Base-by-base conservation (phyloP, 92 coral and sea anemone genomes). In the Porites evermanni region DNA sequence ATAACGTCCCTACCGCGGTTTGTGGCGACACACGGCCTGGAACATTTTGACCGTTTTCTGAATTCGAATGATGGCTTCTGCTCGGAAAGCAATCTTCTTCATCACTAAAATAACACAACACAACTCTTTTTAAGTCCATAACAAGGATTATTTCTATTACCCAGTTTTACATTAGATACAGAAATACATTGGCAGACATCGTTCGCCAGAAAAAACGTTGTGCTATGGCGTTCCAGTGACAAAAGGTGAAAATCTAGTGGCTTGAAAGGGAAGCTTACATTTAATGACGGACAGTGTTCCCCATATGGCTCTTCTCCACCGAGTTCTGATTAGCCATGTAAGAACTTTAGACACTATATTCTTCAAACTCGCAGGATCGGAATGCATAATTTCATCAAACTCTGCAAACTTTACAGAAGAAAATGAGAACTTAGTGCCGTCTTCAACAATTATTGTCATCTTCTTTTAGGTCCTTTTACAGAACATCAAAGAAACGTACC, bases 271-370 rank as follows among this genome's bases (percentile, higher is more conserved):
- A 10, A 18, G 86, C 99, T 88, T 78, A 95, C 99, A 86, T 90
- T 95, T 97, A 87, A 95, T 95, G 75, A 97, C 99, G 4, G 97
- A 97, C 70, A 95, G 78, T 11, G 98, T 88, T 47, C 99, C 95
- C 95, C 96, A 97, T 68, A 97, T 97, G 19, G 99, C 98, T 53
- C 96, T 89, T 75, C 94, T 89, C 99, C 99, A 97, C 17, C 99
- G 94, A 23, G 95, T 93, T 24, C 93, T 87, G 17, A 95, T 75
- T 69, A 97, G 82, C 99, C 98, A 97, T 8, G 93, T 79, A 1
- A 92, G 87, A 23, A 97, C 99, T 88, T 92, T 95, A 58, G 99
- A 92, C 20, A 97, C 98, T 18, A 95, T 84, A 23, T 89, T 89
- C 92, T 97, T 93, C 73, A 97, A 86, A 72, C 88, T 95, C 80